Evolutionary conservation across 2,797 vertebrate genomes (phyloP).

Genomic region (Cyprinella venusta): DNA sequence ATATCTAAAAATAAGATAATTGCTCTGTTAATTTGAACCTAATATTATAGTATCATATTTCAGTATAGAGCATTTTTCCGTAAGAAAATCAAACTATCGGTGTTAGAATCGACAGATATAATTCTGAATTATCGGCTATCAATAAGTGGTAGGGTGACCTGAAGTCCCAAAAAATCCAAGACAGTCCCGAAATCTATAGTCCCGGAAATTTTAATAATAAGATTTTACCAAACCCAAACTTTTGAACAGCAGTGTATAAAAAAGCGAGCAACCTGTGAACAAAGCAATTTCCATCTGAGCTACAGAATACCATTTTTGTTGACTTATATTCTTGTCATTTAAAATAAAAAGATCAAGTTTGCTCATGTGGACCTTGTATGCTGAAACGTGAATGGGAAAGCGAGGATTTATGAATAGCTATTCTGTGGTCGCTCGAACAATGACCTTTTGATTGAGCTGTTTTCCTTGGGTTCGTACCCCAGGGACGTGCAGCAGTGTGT

Average conservation of each 20-base stretch:
- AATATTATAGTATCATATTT: too few species aligned
- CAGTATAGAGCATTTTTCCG: too few species aligned
- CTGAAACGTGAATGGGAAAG: conserved; percentile 21
- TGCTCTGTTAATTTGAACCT: too few species aligned
- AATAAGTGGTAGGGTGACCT: too few species aligned
- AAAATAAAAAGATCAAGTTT: background rate
- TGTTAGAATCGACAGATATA: background rate
- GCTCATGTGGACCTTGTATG: background rate
- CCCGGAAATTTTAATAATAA: background rate
- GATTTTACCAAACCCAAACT: background rate
- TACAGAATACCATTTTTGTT: background rate
- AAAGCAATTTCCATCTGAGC: background rate
- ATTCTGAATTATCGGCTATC: background rate
- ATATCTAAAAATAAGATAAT: background rate
- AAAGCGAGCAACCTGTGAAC: background rate
- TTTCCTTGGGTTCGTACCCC: conserved; percentile 10
- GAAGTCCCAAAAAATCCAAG: too few species aligned
- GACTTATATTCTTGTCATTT: background rate
- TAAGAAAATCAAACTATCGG: too few species aligned
- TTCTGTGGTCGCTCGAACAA: conserved; percentile 9
- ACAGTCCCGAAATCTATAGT: too few species aligned
- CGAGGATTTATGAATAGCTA: background rate
- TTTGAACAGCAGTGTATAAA: background rate
- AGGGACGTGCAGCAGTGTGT: background rate
- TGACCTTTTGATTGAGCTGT: conserved; percentile 44